A percentile compares a stretch with the other conserved stretches of the same genome.
These are phyloP conservation scores for Volucella bombylans DNA, from an alignment of 2,888 invertebrate genomes.

Conservation along the genomic window DNA sequence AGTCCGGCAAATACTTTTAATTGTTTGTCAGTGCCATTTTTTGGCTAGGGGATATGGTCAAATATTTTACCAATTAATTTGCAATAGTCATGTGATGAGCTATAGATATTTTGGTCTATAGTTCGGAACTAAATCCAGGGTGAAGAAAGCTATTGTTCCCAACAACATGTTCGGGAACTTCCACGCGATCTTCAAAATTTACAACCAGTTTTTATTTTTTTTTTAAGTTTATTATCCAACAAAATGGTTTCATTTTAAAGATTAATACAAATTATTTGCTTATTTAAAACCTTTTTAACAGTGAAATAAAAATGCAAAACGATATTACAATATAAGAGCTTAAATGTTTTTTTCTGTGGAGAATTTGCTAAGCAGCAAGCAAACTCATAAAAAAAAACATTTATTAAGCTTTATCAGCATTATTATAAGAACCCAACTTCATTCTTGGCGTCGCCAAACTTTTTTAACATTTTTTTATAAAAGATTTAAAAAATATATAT, in stretches of 20 bases:
- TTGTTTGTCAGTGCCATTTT: slow-evolving; percentile 75
- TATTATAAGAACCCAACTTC: slow-evolving; percentile 13
- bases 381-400: slow-evolving; percentile 43
- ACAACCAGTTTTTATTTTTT: slow-evolving; percentile 51
- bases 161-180: slow-evolving; percentile 29
- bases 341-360: slow-evolving; percentile 68
- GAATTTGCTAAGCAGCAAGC: slow-evolving; percentile 53
- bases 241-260: slow-evolving; percentile 75
- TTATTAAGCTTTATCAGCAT: neutral
- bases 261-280: slow-evolving; percentile 74
- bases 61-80: slow-evolving; percentile 79
- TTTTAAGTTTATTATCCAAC: slow-evolving; percentile 56
- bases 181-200: slow-evolving; percentile 48
- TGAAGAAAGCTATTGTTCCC: slow-evolving; percentile 56
- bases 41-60: slow-evolving; percentile 76
- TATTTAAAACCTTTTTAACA: slow-evolving; percentile 45
- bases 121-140: slow-evolving; percentile 76
- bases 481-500: slow-evolving; percentile 60
- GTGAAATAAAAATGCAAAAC: slow-evolving; percentile 30
- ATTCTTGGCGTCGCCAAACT: neutral
- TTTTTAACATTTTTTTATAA: slow-evolving; percentile 14
- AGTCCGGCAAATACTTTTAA: slow-evolving; percentile 79
- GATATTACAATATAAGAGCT: slow-evolving; percentile 37
- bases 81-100: slow-evolving; percentile 77
- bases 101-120: slow-evolving; percentile 51